Evolutionary conservation across 2,113 vertebrate species (phyloP).

Genomic region (Cyanoderma ruficeps): DNA sequence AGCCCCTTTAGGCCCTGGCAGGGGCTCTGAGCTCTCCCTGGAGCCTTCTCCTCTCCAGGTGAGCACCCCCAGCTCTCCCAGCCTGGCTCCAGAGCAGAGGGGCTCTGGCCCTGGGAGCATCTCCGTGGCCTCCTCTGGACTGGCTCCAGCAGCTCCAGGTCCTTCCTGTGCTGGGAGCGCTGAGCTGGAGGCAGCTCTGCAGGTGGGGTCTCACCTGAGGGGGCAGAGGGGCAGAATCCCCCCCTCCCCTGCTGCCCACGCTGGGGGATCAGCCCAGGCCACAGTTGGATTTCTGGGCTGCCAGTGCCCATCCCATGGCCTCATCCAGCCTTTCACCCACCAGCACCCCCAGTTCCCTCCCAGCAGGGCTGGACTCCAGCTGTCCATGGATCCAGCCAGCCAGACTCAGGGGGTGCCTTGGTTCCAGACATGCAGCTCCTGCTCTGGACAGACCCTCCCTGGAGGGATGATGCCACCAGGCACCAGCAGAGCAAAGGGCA

Average conservation of each 20-base stretch:
- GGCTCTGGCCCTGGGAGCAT: too few relatives aligned
- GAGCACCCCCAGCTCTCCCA: too few relatives aligned
- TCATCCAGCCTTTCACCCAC: neutral
- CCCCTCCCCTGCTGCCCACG: neutral
- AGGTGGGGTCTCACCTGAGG: too few relatives aligned
- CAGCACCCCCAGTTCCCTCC: neutral
- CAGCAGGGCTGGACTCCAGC: neutral
- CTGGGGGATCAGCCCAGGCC: neutral
- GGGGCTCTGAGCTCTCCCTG: too few relatives aligned
- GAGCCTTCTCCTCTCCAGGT: too few relatives aligned
- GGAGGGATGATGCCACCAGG: neutral
- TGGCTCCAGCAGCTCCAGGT: too few relatives aligned
- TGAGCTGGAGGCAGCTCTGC: too few relatives aligned
- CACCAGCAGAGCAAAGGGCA: neutral
- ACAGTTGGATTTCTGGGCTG: neutral
- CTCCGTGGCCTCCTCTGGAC: too few relatives aligned
- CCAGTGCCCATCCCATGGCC: neutral
- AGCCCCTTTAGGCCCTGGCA: too few relatives aligned
- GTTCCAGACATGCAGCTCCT: neutral
- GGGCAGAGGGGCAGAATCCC: too few relatives aligned
- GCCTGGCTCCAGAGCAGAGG: too few relatives aligned
- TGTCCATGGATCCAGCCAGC: neutral
- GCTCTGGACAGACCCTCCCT: neutral
- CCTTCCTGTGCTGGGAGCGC: too few relatives aligned
- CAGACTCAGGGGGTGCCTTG: fast-evolving